Evolutionary conservation across 2,888 invertebrate genomes (phyloP), one percentile per base, ranked within the genome.

Genomic region (Zele albiditarsus): DNA sequence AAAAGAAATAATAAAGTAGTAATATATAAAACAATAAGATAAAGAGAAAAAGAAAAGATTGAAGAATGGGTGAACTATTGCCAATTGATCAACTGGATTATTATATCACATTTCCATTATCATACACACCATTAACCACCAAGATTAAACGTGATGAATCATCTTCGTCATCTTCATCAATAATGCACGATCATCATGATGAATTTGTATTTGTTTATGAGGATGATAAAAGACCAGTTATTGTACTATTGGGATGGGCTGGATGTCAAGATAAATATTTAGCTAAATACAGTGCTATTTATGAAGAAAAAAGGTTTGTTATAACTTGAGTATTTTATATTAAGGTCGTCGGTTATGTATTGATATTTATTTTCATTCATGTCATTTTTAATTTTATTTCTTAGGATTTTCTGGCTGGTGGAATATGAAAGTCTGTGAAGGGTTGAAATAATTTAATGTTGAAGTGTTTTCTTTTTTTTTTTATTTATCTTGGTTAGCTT

Each of bases 191-290:
- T 83, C 80, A 90, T 85, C 80, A 86, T 71, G 81, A 89, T 66
- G 91, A 92, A 81, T 92, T 91, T 84, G 92, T 92, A 46, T 91
- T 92, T 83, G 90, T 92, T 73, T 91, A 92, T 79, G 91, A 92
- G 81, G 92, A 93, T 80, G 91, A 91, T 60, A 92, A 92, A 85
- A 90, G 93, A 81, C 94, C 95, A 53, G 92, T 95, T 66, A 93
- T 95, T 38, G 89, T 94, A 77, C 89, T 95, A 78, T 91, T 95
- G 77, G 95, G 95, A 46, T 95, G 95, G 95, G 94, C 94, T 68
- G 95, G 95, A 53, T 94, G 95, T 86, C 92, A 93, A 87, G 95
- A 95, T 88, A 93, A 93, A 84, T 93, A 95, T 88, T 88, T 95
- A 71, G 92, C 94, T 81, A 95, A 95, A 86, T 95, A 95, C 89